Evolutionary conservation across 2,113 vertebrate genomes (phyloP).

Genomic region (Ptilonorhynchus violaceus): DNA sequence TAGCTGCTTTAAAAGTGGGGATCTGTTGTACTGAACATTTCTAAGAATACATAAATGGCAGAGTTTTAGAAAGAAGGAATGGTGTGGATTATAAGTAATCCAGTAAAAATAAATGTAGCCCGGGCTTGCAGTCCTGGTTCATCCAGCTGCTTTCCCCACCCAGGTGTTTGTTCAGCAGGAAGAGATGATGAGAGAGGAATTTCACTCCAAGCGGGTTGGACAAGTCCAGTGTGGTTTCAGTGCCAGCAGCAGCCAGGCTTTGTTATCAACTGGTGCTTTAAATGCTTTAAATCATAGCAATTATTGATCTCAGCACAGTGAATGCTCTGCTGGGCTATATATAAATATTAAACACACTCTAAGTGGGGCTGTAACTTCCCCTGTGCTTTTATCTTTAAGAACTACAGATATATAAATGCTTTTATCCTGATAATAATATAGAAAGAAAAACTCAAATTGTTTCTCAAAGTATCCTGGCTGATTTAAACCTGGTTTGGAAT

Average conservation of each 20-base stretch:
- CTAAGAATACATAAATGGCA: slow-evolving; percentile 11
- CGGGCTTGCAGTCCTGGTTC: slow-evolving; percentile 60
- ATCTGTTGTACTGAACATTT: slow-evolving; percentile 7
- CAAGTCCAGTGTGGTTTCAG: slow-evolving; percentile 25
- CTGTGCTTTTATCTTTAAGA: slow-evolving; percentile 15
- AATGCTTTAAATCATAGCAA: slow-evolving; percentile 17
- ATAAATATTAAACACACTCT: background rate
- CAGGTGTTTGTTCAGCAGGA: slow-evolving; percentile 71
- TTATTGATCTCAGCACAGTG: slow-evolving; percentile 6
- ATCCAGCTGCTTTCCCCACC: slow-evolving; percentile 56
- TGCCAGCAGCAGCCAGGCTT: slow-evolving; percentile 30
- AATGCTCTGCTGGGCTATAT: background rate
- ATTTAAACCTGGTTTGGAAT: background rate
- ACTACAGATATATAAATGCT: background rate
- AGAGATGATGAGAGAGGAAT: slow-evolving; percentile 63
- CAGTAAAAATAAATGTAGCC: slow-evolving; percentile 66
- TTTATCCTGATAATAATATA: background rate
- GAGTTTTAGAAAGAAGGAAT: slow-evolving; percentile 50
- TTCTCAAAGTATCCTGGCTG: background rate
- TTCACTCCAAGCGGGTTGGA: slow-evolving; percentile 52
- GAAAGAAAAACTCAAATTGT: background rate
- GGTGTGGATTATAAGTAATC: slow-evolving; percentile 62
- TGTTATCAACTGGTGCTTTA: slow-evolving; percentile 22
- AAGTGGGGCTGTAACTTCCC: slow-evolving; percentile 1
- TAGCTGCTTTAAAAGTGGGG: background rate